Evolutionary conservation across 2,888 invertebrate genomes (phyloP).

Genomic region (Nomada lathburiana): DNA sequence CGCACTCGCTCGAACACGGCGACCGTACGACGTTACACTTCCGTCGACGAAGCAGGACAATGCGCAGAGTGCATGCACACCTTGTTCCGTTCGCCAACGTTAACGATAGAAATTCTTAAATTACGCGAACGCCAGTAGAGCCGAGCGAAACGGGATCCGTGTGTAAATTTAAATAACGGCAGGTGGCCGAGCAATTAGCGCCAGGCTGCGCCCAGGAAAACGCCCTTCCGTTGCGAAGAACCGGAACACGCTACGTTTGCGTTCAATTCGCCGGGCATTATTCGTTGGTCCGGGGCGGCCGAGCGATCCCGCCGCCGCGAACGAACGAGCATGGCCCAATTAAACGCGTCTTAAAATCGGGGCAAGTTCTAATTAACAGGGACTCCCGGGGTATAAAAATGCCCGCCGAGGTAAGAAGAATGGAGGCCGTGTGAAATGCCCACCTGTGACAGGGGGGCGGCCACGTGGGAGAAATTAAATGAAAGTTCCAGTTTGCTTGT

Average conservation of each 20-base stretch:
- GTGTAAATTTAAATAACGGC: slow-evolving; percentile 59
- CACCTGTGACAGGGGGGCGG: background rate
- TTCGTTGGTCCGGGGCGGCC: slow-evolving; percentile 35
- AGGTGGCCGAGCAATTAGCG: slow-evolving; percentile 71
- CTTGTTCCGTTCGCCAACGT: slow-evolving; percentile 26
- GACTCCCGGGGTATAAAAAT: background rate
- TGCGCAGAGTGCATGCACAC: background rate
- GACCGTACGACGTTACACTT: background rate
- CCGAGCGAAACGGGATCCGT: slow-evolving; percentile 51
- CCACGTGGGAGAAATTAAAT: background rate
- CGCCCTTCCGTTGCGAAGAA: slow-evolving; percentile 61
- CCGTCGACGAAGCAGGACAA: background rate
- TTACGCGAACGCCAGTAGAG: slow-evolving; percentile 34
- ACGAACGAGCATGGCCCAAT: slow-evolving; percentile 13
- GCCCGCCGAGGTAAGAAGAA: background rate
- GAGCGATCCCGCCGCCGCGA: background rate
- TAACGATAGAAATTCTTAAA: slow-evolving; percentile 46
- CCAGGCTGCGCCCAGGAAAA: slow-evolving; percentile 69
- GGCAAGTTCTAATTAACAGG: background rate
- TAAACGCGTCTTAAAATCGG: slow-evolving; percentile 19
- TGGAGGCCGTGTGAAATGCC: slow-evolving; percentile 2
- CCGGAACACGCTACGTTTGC: slow-evolving; percentile 34
- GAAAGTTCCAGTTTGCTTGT: background rate
- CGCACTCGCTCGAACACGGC: background rate
- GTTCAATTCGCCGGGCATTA: slow-evolving; percentile 53